phyloP scores from a whole-genome alignment of 2,113 vertebrate species.

The Brachyhypopomus occidentalis region DNA sequence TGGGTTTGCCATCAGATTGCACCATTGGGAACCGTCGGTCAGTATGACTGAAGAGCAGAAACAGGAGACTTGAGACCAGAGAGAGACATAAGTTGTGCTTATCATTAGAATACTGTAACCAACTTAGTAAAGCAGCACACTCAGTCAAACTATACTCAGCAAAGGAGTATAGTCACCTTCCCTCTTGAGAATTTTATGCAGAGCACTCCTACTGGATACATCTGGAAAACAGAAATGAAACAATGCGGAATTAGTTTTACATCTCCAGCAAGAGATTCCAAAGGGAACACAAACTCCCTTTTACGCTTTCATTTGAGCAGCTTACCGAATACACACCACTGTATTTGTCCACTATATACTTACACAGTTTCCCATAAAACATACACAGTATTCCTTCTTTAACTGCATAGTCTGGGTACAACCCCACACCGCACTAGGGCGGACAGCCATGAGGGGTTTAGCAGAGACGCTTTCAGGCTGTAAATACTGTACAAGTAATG shows the following conservation, averaged over 20 bases:
- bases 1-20: neutral
- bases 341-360: neutral
- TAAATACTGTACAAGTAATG: too few species aligned
- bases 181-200: slow-evolving; percentile 79
- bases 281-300: neutral
- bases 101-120: neutral
- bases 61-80: too few species aligned
- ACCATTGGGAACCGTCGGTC: neutral
- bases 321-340: neutral
- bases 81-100: neutral
- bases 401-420: neutral
- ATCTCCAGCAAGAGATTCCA: neutral
- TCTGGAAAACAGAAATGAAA: slow-evolving; percentile 66
- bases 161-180: slow-evolving; percentile 71
- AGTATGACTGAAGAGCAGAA: neutral
- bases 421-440: neutral
- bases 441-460: neutral
- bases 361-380: slow-evolving; percentile 6
- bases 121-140: too few species aligned
- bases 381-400: slow-evolving; percentile 17
- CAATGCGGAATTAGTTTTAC: slow-evolving; percentile 2
- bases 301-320: neutral
- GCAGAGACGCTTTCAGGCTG: slow-evolving; percentile 41
- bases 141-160: too few species aligned
- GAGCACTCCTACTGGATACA: slow-evolving; percentile 75